phyloP scores from a whole-genome alignment of 2,888 invertebrate genomes.

The Drosophila quinaria region DNA sequence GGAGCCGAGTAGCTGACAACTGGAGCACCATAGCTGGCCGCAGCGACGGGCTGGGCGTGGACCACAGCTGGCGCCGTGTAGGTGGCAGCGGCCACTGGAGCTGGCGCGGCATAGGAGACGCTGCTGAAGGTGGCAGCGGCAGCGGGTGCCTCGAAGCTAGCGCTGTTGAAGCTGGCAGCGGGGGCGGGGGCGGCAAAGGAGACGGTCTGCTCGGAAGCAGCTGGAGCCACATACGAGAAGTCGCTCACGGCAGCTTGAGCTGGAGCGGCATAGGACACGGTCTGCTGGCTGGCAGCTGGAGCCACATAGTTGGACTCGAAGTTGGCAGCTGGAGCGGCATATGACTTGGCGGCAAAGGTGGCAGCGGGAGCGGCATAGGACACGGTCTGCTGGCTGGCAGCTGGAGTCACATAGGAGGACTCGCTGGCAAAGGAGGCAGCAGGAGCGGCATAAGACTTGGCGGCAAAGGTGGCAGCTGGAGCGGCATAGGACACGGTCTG shows the following conservation, averaged over 20 bases:
- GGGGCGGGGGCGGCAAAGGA: conserved; percentile 17
- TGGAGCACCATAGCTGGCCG: conserved; percentile 48
- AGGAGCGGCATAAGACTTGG: conserved; percentile 11
- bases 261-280: conserved; percentile 39
- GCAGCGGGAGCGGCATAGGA: too few species aligned
- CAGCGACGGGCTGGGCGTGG: conserved; percentile 15
- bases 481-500: conserved; percentile 30
- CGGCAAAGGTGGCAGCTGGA: conserved; percentile 38
- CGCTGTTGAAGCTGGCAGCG: conserved; percentile 14
- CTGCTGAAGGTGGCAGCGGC: conserved; percentile 29
- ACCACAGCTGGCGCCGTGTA: conserved; percentile 34
- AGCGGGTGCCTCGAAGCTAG: conserved; percentile 45
- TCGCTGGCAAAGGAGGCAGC: too few species aligned
- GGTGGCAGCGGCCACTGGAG: conserved; percentile 24
- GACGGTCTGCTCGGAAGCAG: conserved; percentile 31
- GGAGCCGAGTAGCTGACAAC: conserved; percentile 37
- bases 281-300: conserved; percentile 36
- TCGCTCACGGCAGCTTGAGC: conserved; percentile 20
- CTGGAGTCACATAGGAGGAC: too few species aligned
- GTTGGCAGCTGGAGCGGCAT: conserved; percentile 42
- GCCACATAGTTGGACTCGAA: too few species aligned
- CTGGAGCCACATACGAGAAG: conserved; percentile 15
- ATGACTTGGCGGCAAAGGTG: conserved; percentile 25
- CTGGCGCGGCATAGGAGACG: conserved; percentile 26
- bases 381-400: too few species aligned